phyloP scores from a whole-genome alignment of 1,140 invertebrate species.

The Macrosteles quadrilineatus region DNA sequence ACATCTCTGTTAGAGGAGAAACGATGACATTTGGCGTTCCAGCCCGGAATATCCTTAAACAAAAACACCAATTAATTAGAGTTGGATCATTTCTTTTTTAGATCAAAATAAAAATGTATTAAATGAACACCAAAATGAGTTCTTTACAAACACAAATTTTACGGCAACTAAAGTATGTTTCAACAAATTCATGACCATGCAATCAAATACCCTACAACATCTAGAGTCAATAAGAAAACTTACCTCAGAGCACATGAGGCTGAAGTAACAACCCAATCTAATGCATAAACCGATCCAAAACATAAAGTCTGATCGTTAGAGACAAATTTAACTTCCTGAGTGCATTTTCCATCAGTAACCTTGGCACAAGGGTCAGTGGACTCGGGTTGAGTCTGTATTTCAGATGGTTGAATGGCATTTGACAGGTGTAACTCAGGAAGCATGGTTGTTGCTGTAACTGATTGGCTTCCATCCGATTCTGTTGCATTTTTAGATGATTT shows the following conservation, averaged over 20 bases:
- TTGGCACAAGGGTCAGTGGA: background rate
- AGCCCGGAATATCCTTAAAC: constrained; percentile 34
- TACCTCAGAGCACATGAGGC: constrained; percentile 42
- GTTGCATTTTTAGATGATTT: constrained; percentile 3
- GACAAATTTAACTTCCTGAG: constrained; percentile 29
- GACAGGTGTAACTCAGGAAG: background rate
- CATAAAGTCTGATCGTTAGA: constrained; percentile 35
- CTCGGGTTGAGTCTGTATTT: background rate
- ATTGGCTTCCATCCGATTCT: background rate
- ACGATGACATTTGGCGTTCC: constrained; percentile 35
- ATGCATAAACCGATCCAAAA: constrained; percentile 38
- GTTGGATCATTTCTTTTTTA: background rate
- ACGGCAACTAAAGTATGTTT: too few species aligned
- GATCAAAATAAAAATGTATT: too few species aligned
- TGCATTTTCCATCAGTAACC: constrained; percentile 11
- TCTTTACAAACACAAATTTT: too few species aligned
- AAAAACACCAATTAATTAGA: background rate
- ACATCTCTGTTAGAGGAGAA: background rate
- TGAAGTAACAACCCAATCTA: constrained; percentile 42
- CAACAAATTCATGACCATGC: too few species aligned
- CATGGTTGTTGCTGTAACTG: background rate
- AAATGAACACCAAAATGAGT: too few species aligned
- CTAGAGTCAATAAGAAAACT: too few species aligned
- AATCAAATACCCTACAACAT: too few species aligned
- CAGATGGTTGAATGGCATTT: background rate